Percentiles rank a stretch among this genome's conserved stretches.
phyloP scores from a whole-genome alignment of 2,888 invertebrate genomes.

The Scaptodrosophila latifasciaeformis region DNA sequence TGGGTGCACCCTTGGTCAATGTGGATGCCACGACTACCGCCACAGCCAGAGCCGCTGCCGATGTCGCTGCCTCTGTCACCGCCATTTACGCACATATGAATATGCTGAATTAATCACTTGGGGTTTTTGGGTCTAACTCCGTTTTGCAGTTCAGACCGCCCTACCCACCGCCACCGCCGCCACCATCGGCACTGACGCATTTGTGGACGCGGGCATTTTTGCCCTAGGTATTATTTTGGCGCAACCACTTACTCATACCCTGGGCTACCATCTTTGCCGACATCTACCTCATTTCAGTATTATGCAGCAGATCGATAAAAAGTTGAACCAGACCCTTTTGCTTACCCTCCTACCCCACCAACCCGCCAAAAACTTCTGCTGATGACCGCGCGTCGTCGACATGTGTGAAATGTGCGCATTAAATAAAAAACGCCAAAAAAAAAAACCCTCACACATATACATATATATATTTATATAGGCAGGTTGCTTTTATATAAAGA shows the following conservation, averaged over 20 bases:
- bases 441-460: constrained; percentile 6
- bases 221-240: constrained; percentile 57
- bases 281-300: constrained; percentile 33
- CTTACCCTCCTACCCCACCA: too few species aligned
- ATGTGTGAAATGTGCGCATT: constrained; percentile 69
- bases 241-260: background rate
- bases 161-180: too few species aligned
- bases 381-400: constrained; percentile 40
- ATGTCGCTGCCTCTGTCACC: background rate
- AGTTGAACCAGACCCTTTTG: constrained; percentile 48
- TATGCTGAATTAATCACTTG: constrained; percentile 69
- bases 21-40: background rate
- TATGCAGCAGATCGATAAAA: constrained; percentile 64
- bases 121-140: constrained; percentile 37
- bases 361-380: background rate
- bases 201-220: constrained; percentile 46
- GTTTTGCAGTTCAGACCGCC: too few species aligned
- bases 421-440: constrained; percentile 55
- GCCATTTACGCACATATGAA: constrained; percentile 60
- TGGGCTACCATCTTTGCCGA: constrained; percentile 1
- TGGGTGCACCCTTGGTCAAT: background rate
- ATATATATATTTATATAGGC: background rate
- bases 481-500: background rate
- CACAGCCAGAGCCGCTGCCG: constrained; percentile 4
- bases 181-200: too few species aligned